Conservation (phyloP, 2,113 vertebrate genomes). For the Opisthocomus hoazin region DNA sequence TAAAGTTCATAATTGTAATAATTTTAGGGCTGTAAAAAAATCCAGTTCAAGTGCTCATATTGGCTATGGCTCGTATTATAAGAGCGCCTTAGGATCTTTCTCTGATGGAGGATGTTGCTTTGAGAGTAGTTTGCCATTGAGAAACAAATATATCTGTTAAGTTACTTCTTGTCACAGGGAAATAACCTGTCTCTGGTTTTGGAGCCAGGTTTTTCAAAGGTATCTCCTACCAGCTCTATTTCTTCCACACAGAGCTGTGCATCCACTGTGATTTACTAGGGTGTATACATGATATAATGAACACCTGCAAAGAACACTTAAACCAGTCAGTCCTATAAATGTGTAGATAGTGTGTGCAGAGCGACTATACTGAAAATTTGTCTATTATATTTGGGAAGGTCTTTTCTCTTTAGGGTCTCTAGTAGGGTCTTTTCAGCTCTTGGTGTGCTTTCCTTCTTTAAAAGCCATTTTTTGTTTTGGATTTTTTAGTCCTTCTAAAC, state of each 20-base stretch:
- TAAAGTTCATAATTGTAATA: conserved; percentile 18
- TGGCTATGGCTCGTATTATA: neutral
- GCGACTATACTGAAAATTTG: neutral
- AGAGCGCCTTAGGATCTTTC: neutral
- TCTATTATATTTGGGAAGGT: neutral
- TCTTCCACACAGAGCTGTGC: neutral
- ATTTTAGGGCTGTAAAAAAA: neutral
- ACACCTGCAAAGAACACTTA: neutral
- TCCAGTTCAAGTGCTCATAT: neutral
- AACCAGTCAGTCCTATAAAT: neutral
- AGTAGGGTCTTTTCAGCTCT: neutral
- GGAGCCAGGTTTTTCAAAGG: neutral
- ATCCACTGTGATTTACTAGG: neutral
- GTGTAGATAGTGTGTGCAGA: neutral
- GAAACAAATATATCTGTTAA: neutral
- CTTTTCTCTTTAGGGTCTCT: neutral
- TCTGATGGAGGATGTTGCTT: neutral
- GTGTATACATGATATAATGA: neutral
- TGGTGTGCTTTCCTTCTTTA: neutral
- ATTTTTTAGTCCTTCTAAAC: neutral
- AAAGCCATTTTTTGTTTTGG: neutral
- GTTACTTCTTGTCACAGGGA: neutral
- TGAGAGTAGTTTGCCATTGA: neutral
- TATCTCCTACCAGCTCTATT: neutral
- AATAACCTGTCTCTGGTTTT: neutral